Evolutionary conservation across 2,888 invertebrate genomes (phyloP).

Genomic region (Dolichopus griseipennis): DNA sequence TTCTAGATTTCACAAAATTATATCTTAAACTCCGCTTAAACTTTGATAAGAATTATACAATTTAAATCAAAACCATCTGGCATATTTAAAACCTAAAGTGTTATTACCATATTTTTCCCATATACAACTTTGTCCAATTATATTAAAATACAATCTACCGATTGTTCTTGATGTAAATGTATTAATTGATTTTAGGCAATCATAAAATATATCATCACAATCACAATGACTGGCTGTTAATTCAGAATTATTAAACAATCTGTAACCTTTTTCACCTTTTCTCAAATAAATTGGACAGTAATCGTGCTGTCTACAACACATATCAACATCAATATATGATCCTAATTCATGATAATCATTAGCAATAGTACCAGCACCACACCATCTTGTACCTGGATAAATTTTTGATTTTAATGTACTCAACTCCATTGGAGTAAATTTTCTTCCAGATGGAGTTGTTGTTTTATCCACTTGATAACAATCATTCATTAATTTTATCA

Average conservation of each 20-base stretch:
- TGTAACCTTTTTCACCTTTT: not conserved
- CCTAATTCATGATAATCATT: not conserved
- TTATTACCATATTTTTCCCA: not conserved
- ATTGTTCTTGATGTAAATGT: not conserved
- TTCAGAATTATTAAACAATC: not conserved
- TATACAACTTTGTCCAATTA: not conserved
- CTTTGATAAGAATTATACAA: too few species aligned
- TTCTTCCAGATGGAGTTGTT: not conserved
- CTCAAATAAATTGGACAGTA: not conserved
- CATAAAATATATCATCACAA: not conserved
- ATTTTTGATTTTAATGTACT: not conserved
- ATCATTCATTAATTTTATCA: not conserved
- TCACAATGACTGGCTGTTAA: not conserved
- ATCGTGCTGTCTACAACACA: not conserved
- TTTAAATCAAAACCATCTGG: not conserved
- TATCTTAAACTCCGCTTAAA: too few species aligned
- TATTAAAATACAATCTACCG: not conserved
- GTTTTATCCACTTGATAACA: not conserved
- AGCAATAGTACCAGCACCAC: not conserved
- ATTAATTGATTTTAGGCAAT: not conserved
- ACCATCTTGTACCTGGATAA: constrained; percentile 3
- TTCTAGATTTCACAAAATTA: too few species aligned
- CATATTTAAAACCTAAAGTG: not conserved
- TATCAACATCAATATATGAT: not conserved
- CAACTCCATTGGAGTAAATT: not conserved